A percentile compares a stretch with the other conserved stretches of the same genome.
Evolutionary conservation across 64 coral and sea anemone genomes (phyloP).

Genomic region (Hydrozoanthus tunicans): DNA sequence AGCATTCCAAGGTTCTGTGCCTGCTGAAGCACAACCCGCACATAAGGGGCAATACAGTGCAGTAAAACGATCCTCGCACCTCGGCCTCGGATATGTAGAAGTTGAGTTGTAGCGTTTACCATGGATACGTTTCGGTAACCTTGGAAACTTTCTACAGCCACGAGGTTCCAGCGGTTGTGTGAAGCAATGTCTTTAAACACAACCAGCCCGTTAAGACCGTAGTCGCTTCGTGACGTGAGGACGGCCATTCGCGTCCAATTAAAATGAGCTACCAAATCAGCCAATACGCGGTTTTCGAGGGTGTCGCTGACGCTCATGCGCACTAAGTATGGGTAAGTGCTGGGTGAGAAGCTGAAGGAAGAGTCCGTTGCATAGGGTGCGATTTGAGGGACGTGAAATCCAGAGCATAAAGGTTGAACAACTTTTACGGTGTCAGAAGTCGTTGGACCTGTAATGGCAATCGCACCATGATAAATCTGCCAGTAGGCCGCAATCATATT

Average conservation of each 20-base stretch:
- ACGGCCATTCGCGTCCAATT: constrained; percentile 78
- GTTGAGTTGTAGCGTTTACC: constrained; percentile 77
- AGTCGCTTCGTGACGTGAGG: constrained; percentile 76
- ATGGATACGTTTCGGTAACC: constrained; percentile 56
- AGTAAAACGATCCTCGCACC: constrained; percentile 68
- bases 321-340: constrained; percentile 57
- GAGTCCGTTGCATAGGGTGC: constrained; percentile 82
- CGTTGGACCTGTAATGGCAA: constrained; percentile 63
- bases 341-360: constrained; percentile 71
- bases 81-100: constrained; percentile 74
- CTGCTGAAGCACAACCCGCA: constrained; percentile 65
- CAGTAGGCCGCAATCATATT: constrained; percentile 69
- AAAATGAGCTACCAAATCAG: constrained; percentile 75
- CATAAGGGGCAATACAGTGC: constrained; percentile 63
- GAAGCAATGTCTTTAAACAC: constrained; percentile 90
- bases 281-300: constrained; percentile 71
- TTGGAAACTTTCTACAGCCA: constrained; percentile 82
- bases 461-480: constrained; percentile 67
- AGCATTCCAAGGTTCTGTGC: constrained; percentile 73
- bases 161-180: constrained; percentile 76
- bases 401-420: constrained; percentile 68
- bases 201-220: constrained; percentile 71
- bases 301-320: constrained; percentile 88
- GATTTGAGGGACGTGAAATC: constrained; percentile 79
- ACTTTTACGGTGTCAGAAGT: constrained; percentile 65